phyloP scores from a whole-genome alignment of 2,797 vertebrate genomes.

The Zalophus californianus region DNA sequence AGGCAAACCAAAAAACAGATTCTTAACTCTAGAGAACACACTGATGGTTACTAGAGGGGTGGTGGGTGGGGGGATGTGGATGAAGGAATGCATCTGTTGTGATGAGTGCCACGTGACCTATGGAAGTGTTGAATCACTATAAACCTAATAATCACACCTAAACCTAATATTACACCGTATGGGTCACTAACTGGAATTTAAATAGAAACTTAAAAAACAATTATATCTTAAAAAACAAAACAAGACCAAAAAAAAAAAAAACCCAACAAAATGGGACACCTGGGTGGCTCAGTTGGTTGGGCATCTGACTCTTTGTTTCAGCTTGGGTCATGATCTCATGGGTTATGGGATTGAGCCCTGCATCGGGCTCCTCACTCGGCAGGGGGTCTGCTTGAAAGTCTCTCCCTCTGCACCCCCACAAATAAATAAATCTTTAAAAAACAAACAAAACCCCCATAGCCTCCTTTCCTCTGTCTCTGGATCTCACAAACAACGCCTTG shows the following conservation, averaged over 20 bases:
- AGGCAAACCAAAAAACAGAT: not conserved
- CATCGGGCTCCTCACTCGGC: not conserved
- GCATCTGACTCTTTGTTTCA: not conserved
- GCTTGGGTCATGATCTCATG: not conserved
- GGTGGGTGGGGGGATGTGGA: not conserved
- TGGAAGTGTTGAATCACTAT: not conserved
- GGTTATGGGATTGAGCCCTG: not conserved
- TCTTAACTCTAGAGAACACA: not conserved
- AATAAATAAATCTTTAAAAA: not conserved
- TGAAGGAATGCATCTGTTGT: not conserved
- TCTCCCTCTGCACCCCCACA: not conserved
- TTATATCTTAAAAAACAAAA: not conserved
- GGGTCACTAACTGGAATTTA: not conserved
- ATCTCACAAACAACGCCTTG: not conserved
- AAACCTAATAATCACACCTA: too few relatives aligned
- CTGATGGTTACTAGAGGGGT: not conserved
- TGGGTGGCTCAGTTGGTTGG: not conserved
- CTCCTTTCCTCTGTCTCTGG: not conserved
- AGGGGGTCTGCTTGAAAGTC: not conserved
- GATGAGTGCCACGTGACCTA: not conserved
- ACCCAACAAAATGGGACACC: not conserved
- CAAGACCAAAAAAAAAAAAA: not conserved
- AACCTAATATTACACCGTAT: not conserved
- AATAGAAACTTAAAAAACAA: not conserved
- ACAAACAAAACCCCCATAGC: not conserved